Evolutionary conservation across 2,797 vertebrate genomes (phyloP).

Genomic region (Acanthiza pusilla): DNA sequence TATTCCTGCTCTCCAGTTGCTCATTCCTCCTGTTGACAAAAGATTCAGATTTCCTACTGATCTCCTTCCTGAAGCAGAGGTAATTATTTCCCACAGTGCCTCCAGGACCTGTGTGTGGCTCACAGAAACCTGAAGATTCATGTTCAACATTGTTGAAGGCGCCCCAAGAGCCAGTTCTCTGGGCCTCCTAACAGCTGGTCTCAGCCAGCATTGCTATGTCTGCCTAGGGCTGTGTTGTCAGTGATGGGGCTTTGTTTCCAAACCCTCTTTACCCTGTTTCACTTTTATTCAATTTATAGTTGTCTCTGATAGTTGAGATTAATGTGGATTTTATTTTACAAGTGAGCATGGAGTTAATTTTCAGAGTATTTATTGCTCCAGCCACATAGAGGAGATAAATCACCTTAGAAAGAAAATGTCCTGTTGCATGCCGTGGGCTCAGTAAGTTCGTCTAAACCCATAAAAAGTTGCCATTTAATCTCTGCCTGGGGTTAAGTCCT

Average conservation of each 20-base stretch:
- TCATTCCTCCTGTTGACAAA: neutral
- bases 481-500: neutral
- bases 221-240: neutral
- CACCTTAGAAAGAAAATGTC: neutral
- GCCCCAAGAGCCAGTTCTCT: neutral
- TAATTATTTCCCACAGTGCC: neutral
- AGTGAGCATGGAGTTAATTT: neutral
- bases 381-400: neutral
- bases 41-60: neutral
- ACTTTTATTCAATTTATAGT: constrained; percentile 21
- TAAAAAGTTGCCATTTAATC: neutral
- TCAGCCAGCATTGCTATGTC: neutral
- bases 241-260: neutral
- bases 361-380: constrained; percentile 33
- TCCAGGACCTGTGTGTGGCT: neutral
- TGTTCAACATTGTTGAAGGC: neutral
- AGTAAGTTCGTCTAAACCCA: neutral
- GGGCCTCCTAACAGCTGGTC: neutral
- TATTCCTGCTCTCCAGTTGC: neutral
- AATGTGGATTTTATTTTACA: constrained; percentile 48
- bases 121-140: neutral
- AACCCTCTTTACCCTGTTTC: neutral
- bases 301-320: constrained; percentile 27
- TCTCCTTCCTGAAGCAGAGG: neutral
- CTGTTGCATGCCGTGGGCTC: neutral